A percentile compares a stretch with the other conserved stretches of the same genome.
phyloP scores from a whole-genome alignment of 2,797 vertebrate genomes.

The Mus spretus region DNA sequence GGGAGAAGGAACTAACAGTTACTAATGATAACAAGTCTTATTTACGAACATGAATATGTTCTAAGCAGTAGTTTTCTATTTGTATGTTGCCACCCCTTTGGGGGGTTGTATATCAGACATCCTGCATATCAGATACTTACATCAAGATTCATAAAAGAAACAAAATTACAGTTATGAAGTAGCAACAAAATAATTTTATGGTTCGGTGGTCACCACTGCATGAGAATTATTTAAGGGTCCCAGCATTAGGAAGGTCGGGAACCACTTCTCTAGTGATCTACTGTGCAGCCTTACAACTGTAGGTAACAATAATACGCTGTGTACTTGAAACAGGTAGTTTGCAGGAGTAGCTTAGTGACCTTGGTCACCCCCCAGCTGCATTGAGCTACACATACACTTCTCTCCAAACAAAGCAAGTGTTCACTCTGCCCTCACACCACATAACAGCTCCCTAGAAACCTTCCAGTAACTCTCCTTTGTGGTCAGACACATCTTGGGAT shows the following conservation, averaged over 20 bases:
- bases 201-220: too few species aligned
- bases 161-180: neutral
- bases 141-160: neutral
- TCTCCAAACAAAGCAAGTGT: neutral
- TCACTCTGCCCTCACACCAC: neutral
- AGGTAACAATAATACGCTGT: neutral
- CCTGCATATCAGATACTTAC: neutral
- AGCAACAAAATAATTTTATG: neutral
- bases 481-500: neutral
- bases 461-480: neutral
- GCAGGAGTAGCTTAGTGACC: neutral
- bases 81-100: too few species aligned
- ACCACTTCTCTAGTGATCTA: neutral
- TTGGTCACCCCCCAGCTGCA: neutral
- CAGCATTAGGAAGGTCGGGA: neutral
- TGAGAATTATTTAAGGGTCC: neutral
- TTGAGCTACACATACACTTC: neutral
- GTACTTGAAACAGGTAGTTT: neutral
- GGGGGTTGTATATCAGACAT: neutral
- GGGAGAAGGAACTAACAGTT: neutral
- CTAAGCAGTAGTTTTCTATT: neutral
- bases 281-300: neutral
- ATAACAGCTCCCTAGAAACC: neutral
- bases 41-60: neutral
- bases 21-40: neutral